These are phyloP conservation scores for Rhizomys pruinosus DNA, from an alignment of 2,113 vertebrate species.

Conservation along the genomic window DNA sequence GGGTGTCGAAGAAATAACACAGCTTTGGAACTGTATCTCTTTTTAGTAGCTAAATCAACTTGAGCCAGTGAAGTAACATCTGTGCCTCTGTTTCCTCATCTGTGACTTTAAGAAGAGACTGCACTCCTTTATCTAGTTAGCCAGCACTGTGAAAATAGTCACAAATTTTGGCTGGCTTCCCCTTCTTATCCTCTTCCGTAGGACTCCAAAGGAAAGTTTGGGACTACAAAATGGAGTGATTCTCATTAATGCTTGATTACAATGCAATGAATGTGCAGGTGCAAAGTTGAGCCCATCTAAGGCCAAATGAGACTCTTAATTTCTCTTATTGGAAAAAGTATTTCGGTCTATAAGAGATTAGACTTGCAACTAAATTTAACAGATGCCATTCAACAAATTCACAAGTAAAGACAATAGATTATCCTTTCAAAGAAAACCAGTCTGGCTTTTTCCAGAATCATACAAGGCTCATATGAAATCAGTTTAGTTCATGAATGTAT, in stretches of 20 bases:
- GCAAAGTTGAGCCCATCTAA: not conserved
- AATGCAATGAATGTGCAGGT: not conserved
- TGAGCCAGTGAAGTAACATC: not conserved
- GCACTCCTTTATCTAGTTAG: not conserved
- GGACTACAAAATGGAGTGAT: not conserved
- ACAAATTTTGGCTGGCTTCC: not conserved
- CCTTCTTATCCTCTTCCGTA: not conserved
- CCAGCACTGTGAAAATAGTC: not conserved
- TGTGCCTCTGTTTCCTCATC: not conserved
- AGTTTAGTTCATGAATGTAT: constrained; percentile 32
- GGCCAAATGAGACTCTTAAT: not conserved
- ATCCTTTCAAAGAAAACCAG: constrained; percentile 21
- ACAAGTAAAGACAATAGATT: not conserved
- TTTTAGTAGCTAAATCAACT: not conserved
- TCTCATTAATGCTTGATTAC: constrained; percentile 16
- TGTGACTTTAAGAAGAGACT: not conserved
- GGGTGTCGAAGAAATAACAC: not conserved
- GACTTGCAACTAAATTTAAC: not conserved
- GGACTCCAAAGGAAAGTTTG: constrained; percentile 3
- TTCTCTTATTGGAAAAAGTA: not conserved
- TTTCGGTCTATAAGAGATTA: constrained; percentile 8
- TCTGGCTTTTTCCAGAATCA: constrained; percentile 18
- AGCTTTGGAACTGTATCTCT: not conserved
- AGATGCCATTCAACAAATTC: not conserved
- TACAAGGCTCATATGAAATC: constrained; percentile 38